phyloP scores from a whole-genome alignment of 2,113 vertebrate species.

The Bettongia penicillata region DNA sequence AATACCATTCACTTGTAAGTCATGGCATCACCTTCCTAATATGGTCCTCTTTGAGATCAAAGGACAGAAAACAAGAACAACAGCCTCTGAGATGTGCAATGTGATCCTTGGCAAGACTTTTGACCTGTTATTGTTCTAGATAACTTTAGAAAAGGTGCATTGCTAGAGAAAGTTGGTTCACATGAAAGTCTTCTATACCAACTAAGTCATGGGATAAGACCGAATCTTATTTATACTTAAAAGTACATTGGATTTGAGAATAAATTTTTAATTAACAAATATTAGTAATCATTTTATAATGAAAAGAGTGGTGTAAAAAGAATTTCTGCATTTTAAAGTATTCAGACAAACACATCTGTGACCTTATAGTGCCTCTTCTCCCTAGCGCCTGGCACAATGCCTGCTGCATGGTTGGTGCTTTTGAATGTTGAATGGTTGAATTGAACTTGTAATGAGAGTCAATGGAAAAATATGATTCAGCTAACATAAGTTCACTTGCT shows the following conservation, averaged over 20 bases:
- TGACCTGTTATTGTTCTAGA: not conserved
- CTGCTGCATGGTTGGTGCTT: not conserved
- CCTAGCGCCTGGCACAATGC: not conserved
- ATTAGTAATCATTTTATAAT: not conserved
- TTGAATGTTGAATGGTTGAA: not conserved
- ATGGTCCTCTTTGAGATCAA: too few relatives aligned
- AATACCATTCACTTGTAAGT: too few relatives aligned
- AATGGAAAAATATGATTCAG: not conserved
- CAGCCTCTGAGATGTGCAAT: not conserved
- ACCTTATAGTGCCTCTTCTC: not conserved
- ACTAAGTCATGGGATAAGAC: not conserved
- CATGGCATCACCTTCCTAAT: too few relatives aligned
- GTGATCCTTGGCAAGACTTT: not conserved
- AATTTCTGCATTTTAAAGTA: not conserved
- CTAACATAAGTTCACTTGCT: not conserved
- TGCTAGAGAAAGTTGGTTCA: not conserved
- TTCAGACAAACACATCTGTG: not conserved
- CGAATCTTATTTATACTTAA: not conserved
- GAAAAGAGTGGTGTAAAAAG: not conserved
- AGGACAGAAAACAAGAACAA: too few relatives aligned
- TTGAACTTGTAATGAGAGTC: not conserved
- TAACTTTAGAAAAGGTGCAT: not conserved
- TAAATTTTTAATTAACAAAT: not conserved
- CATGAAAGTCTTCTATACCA: not conserved
- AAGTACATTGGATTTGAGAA: not conserved